phyloP scores from a whole-genome alignment of 2,797 vertebrate genomes.

The Alca torda region DNA sequence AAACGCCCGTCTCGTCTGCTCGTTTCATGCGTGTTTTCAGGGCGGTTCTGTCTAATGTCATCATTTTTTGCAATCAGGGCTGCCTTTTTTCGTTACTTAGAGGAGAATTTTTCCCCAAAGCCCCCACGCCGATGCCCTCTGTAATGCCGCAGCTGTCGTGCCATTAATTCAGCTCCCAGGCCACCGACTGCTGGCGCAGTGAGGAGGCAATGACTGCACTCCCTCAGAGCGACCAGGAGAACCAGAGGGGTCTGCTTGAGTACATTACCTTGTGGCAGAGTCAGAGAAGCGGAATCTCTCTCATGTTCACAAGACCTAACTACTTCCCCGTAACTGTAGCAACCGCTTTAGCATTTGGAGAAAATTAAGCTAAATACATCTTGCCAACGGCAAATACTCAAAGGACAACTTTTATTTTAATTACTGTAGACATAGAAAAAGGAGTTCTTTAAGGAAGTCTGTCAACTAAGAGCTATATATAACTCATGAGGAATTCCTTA shows the following conservation, averaged over 20 bases:
- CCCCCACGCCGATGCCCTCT: background rate
- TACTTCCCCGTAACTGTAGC: constrained; percentile 12
- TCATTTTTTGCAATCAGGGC: background rate
- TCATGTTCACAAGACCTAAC: constrained; percentile 1
- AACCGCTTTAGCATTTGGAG: constrained; percentile 63
- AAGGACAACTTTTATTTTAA: constrained; percentile 62
- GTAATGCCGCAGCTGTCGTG: background rate
- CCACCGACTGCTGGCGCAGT: background rate
- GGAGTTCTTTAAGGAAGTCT: constrained; percentile 48
- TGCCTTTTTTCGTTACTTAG: background rate
- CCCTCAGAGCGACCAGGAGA: background rate
- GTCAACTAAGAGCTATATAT: constrained; percentile 58
- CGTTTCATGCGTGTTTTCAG: background rate
- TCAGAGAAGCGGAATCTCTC: background rate
- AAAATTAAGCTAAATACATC: constrained; percentile 61
- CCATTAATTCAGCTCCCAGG: background rate
- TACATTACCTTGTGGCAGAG: background rate
- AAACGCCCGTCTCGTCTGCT: background rate
- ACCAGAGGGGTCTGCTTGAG: background rate
- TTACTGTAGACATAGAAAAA: constrained; percentile 56
- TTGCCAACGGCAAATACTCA: constrained; percentile 59
- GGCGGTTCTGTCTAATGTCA: background rate
- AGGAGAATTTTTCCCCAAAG: background rate
- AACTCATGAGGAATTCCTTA: constrained; percentile 61
- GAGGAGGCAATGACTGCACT: background rate